A percentile compares a stretch with the other conserved stretches of the same genome.
Conservation (phyloP, 2,113 vertebrate species). For the Cochlearius cochlearius region DNA sequence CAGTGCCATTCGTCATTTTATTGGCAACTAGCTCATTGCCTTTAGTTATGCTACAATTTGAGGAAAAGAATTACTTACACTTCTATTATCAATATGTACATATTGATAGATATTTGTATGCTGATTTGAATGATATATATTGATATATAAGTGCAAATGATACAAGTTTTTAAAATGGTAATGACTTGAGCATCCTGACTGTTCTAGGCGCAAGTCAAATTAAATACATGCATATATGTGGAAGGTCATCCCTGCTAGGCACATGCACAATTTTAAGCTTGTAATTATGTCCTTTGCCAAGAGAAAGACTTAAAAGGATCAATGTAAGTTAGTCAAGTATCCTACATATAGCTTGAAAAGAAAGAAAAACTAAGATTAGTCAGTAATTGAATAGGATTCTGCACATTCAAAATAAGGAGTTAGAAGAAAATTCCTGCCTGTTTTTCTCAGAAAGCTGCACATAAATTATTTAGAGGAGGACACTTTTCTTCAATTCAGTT, state of each 20-base stretch:
- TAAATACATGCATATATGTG: not conserved
- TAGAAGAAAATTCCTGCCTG: not conserved
- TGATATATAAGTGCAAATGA: not conserved
- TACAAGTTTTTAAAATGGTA: not conserved
- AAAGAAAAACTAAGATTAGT: not conserved
- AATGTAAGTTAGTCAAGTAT: not conserved
- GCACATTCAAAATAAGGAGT: not conserved
- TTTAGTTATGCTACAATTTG: not conserved
- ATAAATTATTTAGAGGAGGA: not conserved
- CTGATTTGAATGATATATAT: not conserved
- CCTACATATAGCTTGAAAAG: not conserved
- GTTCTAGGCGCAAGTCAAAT: not conserved
- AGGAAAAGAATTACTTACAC: not conserved
- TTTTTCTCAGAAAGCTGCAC: not conserved
- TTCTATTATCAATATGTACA: not conserved
- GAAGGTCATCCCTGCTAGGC: not conserved
- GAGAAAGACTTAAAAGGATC: not conserved
- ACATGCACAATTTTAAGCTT: not conserved
- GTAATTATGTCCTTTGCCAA: not conserved
- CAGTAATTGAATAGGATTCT: not conserved
- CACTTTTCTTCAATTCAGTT: not conserved
- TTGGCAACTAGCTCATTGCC: not conserved
- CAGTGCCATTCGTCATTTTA: not conserved
- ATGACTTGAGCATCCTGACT: not conserved
- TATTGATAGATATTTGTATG: not conserved